Conservation (phyloP, 2,113 vertebrate species). For the Tor tambroides region DNA sequence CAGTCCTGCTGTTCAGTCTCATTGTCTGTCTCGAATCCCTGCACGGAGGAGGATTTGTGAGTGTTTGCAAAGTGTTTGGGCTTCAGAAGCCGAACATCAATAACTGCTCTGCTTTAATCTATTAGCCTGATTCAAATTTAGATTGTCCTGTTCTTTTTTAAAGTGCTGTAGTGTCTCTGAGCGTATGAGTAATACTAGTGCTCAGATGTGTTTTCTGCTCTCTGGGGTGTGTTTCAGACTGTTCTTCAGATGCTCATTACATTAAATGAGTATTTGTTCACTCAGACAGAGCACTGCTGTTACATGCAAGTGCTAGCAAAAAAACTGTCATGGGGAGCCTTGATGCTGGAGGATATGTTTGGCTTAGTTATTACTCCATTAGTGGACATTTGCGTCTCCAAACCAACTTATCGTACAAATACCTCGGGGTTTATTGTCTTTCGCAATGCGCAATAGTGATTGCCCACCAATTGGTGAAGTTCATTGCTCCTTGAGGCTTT, state of each 20-base stretch:
- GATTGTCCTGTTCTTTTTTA: constrained; percentile 25
- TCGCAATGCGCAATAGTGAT: neutral
- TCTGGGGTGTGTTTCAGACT: constrained; percentile 4
- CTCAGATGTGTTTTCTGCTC: constrained; percentile 7
- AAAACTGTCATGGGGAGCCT: neutral
- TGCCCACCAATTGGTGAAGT: constrained; percentile 6
- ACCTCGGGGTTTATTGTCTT: neutral
- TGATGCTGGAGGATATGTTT: constrained; percentile 18
- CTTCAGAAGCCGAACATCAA: constrained; percentile 11
- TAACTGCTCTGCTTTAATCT: constrained; percentile 19
- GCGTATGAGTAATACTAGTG: constrained; percentile 9
- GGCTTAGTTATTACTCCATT: constrained; percentile 10
- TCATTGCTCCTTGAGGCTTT: neutral
- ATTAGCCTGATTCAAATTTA: constrained; percentile 6
- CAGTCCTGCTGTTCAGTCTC: neutral
- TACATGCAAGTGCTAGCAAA: neutral
- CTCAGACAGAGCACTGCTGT: constrained; percentile 12
- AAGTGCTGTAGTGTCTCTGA: neutral
- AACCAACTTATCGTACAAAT: neutral
- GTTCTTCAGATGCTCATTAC: constrained; percentile 15
- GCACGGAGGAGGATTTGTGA: constrained; percentile 12
- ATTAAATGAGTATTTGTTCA: constrained; percentile 38
- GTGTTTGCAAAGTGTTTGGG: constrained; percentile 1
- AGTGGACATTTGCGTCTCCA: neutral
- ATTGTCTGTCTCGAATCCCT: neutral